These are phyloP conservation scores for Molorchus minor DNA, from an alignment of 2,888 invertebrate genomes.

Conservation along the genomic window DNA sequence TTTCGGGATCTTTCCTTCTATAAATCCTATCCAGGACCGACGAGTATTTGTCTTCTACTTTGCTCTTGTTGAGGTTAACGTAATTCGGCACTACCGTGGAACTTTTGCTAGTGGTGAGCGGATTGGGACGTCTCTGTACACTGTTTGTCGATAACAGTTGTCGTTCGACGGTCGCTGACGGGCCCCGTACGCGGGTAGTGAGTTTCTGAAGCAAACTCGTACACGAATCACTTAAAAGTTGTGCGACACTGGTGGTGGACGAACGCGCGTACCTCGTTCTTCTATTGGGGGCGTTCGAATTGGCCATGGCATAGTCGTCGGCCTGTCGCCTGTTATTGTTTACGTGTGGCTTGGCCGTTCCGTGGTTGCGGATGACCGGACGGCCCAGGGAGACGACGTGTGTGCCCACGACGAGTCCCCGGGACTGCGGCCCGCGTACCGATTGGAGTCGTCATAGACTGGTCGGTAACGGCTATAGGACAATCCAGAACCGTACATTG, in stretches of 20 bases:
- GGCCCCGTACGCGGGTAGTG: conserved; percentile 77
- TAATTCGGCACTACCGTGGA: conserved; percentile 51
- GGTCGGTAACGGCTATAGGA: conserved; percentile 58
- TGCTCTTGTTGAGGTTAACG: conserved; percentile 68
- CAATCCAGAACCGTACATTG: conserved; percentile 54
- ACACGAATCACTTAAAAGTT: conserved; percentile 86
- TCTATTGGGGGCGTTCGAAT: conserved; percentile 58
- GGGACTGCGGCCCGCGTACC: conserved; percentile 37
- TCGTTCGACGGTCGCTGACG: conserved; percentile 68
- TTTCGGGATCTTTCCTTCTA: conserved; percentile 72
- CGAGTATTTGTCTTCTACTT: conserved; percentile 82
- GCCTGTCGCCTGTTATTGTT: conserved; percentile 39
- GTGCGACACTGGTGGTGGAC: conserved; percentile 83
- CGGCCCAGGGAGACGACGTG: conserved; percentile 38
- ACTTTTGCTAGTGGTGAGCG: conserved; percentile 53
- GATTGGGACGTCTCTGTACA: conserved; percentile 34
- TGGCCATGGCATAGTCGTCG: conserved; percentile 43
- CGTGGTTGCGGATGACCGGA: conserved; percentile 37
- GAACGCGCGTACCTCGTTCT: conserved; percentile 79
- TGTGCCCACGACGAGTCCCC: conserved; percentile 40
- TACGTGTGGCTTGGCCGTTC: conserved; percentile 35
- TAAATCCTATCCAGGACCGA: conserved; percentile 78
- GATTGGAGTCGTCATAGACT: conserved; percentile 52
- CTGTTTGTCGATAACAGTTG: conserved; percentile 38
- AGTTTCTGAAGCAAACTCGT: conserved; percentile 84